Evolutionary conservation across 2,888 invertebrate genomes (phyloP).

Genomic region (Punctoribates punctum): DNA sequence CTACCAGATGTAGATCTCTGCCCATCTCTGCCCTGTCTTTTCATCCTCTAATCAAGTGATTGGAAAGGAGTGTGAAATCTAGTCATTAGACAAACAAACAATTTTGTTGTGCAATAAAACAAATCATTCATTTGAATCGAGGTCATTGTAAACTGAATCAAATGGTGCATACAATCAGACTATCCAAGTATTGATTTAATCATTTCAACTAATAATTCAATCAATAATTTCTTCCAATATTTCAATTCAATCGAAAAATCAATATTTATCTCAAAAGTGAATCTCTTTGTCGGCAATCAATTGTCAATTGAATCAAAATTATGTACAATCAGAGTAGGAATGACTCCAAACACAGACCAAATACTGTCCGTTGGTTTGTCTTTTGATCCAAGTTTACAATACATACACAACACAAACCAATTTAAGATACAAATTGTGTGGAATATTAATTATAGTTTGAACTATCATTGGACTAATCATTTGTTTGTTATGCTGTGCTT

Average conservation of each 20-base stretch:
- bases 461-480: constrained; percentile 11
- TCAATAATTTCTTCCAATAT: not conserved
- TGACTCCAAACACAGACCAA: not conserved
- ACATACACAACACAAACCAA: not conserved
- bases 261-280: no score
- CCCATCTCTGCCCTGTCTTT: constrained; percentile 3
- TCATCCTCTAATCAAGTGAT: not conserved
- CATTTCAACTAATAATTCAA: not conserved
- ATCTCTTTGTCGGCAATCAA: no score
- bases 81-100: not conserved
- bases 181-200: not conserved
- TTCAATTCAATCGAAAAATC: not conserved
- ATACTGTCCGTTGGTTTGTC: not conserved
- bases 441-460: not conserved
- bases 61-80: not conserved
- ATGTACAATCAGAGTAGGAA: not conserved
- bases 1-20: not conserved
- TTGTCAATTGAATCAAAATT: not conserved
- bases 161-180: constrained; percentile 32
- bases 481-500: constrained; percentile 6
- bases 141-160: constrained; percentile 28
- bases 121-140: not conserved
- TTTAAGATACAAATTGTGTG: not conserved
- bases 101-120: constrained; percentile 27
- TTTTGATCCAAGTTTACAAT: constrained; percentile 18